Base-by-base conservation (phyloP, 2,888 invertebrate genomes). In the Rotaria macrura region DNA sequence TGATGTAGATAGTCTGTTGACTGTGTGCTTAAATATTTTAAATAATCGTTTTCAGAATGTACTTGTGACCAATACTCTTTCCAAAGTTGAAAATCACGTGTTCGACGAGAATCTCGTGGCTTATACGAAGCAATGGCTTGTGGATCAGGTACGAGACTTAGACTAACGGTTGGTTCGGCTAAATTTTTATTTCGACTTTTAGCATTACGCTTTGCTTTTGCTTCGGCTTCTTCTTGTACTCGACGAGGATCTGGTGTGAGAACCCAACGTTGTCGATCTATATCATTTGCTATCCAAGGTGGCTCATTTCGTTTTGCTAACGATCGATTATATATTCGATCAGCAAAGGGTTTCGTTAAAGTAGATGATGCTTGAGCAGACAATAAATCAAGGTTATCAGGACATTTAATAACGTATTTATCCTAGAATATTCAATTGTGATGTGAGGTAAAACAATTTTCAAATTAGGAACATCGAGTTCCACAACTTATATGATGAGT, bases 21-120 rank as follows among this genome's bases (percentile, higher is more conserved):
- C 89, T 89, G 89, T 84, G 90, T 90, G 12, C 89, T 89, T 10
- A 91, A 88, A 87, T 90, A 91, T 87, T 90, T 90, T 89, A 90
- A 89, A 88, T 91, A 91, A 87, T 91, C 91, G 85, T 91, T 90
- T 85, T 89, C 89, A 84, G 89, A 89, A 34, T 90, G 88, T 17
- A 89, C 90, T 43, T 89, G 89, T 87, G 89, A 89, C 91, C 91
- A 91, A 90, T 90, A 90, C 55, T 89, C 88, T 38, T 90, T 88
- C 91, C 91, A 91, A 5, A 38, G 34, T 83, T 84, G 74, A 57
- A 86, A 86, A 38, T 86, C 86, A 54, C 84, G 84, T 47, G 84
- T 65, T 49, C 57, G 84, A 20, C 84, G 84, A 23, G 86, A 40
- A 86, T 86, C 84, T 79, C 43, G 52, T 20, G 74, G 84, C 65